Conservation (phyloP, 2,797 vertebrate species). For the Cossypha polioptera region DNA sequence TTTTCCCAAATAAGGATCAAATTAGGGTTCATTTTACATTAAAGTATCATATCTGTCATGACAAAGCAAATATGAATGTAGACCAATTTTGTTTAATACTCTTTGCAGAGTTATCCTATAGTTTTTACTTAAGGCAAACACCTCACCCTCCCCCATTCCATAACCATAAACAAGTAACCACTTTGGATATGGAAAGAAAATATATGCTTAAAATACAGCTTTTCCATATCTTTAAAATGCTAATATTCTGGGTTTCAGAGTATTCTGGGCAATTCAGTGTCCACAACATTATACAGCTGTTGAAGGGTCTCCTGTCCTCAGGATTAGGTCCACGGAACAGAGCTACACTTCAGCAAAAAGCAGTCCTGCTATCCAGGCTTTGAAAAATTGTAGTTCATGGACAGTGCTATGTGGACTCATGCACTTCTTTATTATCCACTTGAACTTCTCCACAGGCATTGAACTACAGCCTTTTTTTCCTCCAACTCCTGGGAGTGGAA, state of each 20-base stretch:
- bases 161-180: neutral
- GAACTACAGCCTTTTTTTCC: conserved; percentile 62
- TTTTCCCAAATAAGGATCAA: neutral
- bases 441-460: conserved; percentile 74
- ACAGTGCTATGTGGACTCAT: conserved; percentile 69
- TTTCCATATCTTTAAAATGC: neutral
- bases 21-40: neutral
- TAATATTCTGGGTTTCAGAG: neutral
- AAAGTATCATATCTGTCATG: neutral
- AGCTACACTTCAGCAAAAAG: neutral
- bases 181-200: neutral
- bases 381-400: neutral
- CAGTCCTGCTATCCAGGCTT: neutral
- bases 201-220: neutral
- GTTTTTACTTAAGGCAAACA: neutral
- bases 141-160: neutral
- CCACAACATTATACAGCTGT: neutral
- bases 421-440: conserved; percentile 73
- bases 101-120: neutral
- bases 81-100: neutral
- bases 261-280: neutral
- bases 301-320: neutral
- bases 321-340: neutral
- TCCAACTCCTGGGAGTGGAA: conserved; percentile 68
- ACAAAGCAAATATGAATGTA: neutral